These are phyloP conservation scores for Sebastolobus altivelis DNA, from an alignment of 2,797 vertebrate species.

Conservation along the genomic window DNA sequence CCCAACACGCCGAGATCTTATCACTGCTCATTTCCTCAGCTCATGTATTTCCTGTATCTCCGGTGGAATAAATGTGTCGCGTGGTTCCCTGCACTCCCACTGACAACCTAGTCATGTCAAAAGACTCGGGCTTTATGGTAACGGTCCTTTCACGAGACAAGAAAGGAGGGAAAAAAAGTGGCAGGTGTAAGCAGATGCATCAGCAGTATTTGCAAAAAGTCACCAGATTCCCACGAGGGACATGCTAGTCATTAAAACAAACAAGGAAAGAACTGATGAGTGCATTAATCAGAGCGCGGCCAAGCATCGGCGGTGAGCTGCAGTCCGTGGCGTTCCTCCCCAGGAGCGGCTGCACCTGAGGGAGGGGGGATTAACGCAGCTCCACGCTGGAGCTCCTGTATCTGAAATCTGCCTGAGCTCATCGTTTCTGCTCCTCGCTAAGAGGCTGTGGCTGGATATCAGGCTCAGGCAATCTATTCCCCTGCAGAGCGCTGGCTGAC, in stretches of 20 bases:
- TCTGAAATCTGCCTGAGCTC: slow-evolving; percentile 82
- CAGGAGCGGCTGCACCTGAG: slow-evolving; percentile 67
- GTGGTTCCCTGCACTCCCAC: slow-evolving; percentile 49
- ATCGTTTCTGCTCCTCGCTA: slow-evolving; percentile 72
- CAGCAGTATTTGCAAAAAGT: slow-evolving; percentile 90
- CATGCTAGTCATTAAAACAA: slow-evolving; percentile 86
- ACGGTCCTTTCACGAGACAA: slow-evolving; percentile 62
- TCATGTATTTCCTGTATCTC: slow-evolving; percentile 62
- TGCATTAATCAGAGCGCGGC: slow-evolving; percentile 88
- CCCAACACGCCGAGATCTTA: slow-evolving; percentile 71
- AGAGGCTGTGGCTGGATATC: slow-evolving; percentile 71
- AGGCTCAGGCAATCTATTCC: slow-evolving; percentile 75
- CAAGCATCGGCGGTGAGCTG: slow-evolving; percentile 60
- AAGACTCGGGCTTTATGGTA: slow-evolving; percentile 68
- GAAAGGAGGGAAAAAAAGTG: slow-evolving; percentile 45
- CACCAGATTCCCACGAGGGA: slow-evolving; percentile 80
- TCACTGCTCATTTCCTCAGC: slow-evolving; percentile 75
- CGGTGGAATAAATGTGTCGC: slow-evolving; percentile 54
- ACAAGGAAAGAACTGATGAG: slow-evolving; percentile 89
- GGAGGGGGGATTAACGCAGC: slow-evolving; percentile 74
- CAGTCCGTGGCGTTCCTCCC: slow-evolving; percentile 55
- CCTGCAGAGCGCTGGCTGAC: slow-evolving; percentile 71
- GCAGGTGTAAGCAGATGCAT: slow-evolving; percentile 78
- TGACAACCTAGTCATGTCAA: slow-evolving; percentile 66
- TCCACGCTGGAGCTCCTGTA: slow-evolving; percentile 60